Evolutionary conservation across 2,888 invertebrate genomes (phyloP).

Genomic region (Nycteola revayana): DNA sequence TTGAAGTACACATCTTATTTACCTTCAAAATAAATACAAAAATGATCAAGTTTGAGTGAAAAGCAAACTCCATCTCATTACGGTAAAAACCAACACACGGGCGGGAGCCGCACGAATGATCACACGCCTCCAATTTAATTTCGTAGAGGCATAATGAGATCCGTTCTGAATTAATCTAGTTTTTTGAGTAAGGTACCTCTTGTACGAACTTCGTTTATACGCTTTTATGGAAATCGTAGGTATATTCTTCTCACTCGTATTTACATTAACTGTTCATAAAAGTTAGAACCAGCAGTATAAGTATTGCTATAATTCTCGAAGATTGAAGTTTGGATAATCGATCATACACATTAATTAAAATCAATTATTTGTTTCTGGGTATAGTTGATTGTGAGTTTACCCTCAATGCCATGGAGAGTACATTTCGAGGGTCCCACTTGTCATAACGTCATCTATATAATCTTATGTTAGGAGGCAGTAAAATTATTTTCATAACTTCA

Average conservation of each 20-base stretch:
- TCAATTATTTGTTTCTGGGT: no score
- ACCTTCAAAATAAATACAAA: conserved; percentile 18
- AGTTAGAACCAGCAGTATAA: no score
- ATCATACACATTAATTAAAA: no score
- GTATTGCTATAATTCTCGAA: no score
- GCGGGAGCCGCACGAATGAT: conserved; percentile 37
- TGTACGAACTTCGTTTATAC: conserved; percentile 27
- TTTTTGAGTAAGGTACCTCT: conserved; percentile 39
- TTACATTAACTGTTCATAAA: conserved; percentile 28
- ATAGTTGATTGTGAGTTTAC: no score
- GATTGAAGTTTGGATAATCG: no score
- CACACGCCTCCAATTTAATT: conserved; percentile 48
- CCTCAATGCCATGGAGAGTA: no score
- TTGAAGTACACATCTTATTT: no score
- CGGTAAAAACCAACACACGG: conserved; percentile 21
- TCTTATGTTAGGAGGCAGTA: no score
- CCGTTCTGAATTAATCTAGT: conserved; percentile 45
- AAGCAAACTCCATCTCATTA: conserved; percentile 31
- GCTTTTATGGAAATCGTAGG: conserved; percentile 17
- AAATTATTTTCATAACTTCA: no score
- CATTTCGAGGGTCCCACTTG: no score
- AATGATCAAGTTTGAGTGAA: conserved; percentile 15
- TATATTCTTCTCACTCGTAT: conserved; percentile 25
- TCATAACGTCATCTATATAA: no score
- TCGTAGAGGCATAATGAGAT: conserved; percentile 45